Evolutionary conservation across 35 echinoderm and acorn worm species (phyloP), one percentile per base, ranked within the genome.

Genomic region (Patiria miniata): DNA sequence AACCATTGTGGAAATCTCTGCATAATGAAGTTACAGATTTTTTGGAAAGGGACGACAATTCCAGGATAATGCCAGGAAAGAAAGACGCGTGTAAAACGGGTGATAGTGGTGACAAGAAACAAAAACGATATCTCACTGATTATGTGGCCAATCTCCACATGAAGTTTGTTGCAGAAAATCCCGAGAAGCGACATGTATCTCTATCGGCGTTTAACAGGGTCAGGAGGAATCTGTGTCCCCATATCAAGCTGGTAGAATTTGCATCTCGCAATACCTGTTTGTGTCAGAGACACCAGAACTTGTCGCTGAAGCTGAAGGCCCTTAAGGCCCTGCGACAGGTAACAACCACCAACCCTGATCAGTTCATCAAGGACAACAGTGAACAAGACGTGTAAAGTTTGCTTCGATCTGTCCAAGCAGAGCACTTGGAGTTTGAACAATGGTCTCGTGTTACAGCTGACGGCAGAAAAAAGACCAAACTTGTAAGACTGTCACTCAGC

Each of bases 11-110:
- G 83, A 37, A 17, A 22, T 19, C 52, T 23, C 77, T 91, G 8
- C 81, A 91, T 19, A 39, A 86, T 29, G 78, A 85, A 85, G 83
- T 91, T 8, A 21, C 77, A 78, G 26, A 22, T 34, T 91, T 91
- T 23, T 39, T 91, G 28, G 51, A 79, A 44, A 78, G 89, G 51
- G 81, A 91, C 56, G 89, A 91, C 53, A 86, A 86, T 51, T 85
- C 82, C 14, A 68, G 69, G 19, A 79, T 91, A 68, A 68, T 79
- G n/a, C 88, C 88, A 3, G 88, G 88, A 10, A 90, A 90, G 37
- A 69, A 77, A 37, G 89, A 91, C 52, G 53, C 34, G 5, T 58
- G 51, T 44, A 91, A 91, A 42, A 58, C 82, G 53, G 40, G 53
- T 40, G 32, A 30, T 17, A n/a, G n/a, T n/a, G 78, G 59, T 10